A percentile compares a stretch with the other conserved stretches of the same genome.
Evolutionary conservation across 2,888 invertebrate species (phyloP).

Genomic region (Anarsia innoxiella): DNA sequence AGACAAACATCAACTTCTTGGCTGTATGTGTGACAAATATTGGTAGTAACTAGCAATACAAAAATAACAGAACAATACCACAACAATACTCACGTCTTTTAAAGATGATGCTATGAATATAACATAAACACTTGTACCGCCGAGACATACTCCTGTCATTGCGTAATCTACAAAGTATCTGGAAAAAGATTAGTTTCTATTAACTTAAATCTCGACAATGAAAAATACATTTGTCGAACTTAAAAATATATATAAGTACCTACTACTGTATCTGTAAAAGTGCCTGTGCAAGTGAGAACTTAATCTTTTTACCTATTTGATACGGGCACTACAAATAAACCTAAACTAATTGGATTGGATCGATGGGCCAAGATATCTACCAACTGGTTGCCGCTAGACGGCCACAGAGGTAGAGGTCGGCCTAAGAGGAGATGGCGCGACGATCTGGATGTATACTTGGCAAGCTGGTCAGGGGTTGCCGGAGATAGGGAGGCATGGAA

Average conservation of each 20-base stretch:
- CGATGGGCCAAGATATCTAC: too few species aligned
- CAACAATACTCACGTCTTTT: conserved; percentile 71
- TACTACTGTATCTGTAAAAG: not conserved
- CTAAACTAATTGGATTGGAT: not conserved
- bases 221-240: not conserved
- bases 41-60: too few species aligned
- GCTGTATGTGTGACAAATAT: not conserved
- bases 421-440: too few species aligned
- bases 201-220: not conserved
- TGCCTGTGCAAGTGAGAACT: not conserved
- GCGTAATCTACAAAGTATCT: conserved; percentile 82
- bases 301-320: not conserved
- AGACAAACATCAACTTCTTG: not conserved
- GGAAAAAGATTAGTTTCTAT: too few species aligned
- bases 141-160: conserved; percentile 81
- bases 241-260: not conserved
- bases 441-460: too few species aligned
- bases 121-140: conserved; percentile 85
- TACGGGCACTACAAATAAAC: not conserved
- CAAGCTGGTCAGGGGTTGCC: too few species aligned
- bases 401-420: too few species aligned
- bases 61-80: too few species aligned
- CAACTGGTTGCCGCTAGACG: too few species aligned
- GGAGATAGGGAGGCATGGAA: too few species aligned
- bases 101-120: conserved; percentile 82